phyloP scores from a whole-genome alignment of 2,113 vertebrate genomes.

The Ictalurus punctatus region DNA sequence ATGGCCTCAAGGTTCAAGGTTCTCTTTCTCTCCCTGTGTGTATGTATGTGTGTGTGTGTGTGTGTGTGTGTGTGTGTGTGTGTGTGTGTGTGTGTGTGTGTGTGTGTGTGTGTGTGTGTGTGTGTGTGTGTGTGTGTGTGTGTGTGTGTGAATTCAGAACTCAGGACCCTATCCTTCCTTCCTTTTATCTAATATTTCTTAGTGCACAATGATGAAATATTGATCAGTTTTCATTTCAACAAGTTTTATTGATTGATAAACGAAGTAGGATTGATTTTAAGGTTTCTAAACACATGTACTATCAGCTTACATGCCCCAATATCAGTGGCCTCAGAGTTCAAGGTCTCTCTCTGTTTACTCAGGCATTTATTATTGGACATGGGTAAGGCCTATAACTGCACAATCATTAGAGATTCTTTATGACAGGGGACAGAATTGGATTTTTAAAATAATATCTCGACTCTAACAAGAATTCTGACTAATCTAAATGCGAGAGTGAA shows the following conservation, averaged over 20 bases:
- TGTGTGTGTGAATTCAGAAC: background rate
- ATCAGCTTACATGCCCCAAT: background rate
- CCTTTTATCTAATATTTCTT: background rate
- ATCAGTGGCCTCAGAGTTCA: constrained; percentile 12
- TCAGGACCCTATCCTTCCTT: background rate
- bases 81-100: background rate
- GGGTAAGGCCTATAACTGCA: background rate
- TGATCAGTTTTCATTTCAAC: background rate
- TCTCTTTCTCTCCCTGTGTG: background rate
- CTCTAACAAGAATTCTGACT: background rate
- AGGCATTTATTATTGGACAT: constrained; percentile 5
- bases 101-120: background rate
- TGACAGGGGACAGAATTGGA: background rate
- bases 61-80: no score
- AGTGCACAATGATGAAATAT: background rate
- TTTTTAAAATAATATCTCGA: background rate
- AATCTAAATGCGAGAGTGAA: background rate
- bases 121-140: background rate
- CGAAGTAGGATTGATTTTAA: background rate
- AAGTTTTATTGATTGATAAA: background rate
- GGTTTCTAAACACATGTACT: constrained; percentile 9
- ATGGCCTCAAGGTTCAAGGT: constrained; percentile 6
- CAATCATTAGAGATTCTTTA: background rate
- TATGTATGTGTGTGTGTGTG: background rate
- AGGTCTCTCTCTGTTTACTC: constrained; percentile 22